A percentile compares a stretch with the other conserved stretches of the same genome.
Evolutionary conservation across 2,888 invertebrate genomes (phyloP).

Genomic region (Creontiades dilutus): DNA sequence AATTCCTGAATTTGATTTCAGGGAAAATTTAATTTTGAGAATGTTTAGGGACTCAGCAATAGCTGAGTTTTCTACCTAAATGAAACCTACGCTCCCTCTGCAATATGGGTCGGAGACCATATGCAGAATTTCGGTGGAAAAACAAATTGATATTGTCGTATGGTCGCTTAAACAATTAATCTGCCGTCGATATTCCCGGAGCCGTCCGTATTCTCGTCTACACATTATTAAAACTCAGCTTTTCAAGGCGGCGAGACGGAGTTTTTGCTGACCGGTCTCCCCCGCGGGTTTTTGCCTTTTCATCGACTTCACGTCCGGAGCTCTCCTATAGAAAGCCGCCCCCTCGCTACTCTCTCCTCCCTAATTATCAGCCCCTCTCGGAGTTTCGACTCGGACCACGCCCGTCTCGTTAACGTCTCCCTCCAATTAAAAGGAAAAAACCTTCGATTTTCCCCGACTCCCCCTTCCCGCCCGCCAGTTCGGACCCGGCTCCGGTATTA

Average conservation of each 20-base stretch:
- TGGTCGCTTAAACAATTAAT: too few species aligned
- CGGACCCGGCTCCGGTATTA: not conserved
- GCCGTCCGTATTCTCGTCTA: too few species aligned
- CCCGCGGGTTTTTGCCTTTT: not conserved
- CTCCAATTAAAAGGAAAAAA: constrained; percentile 36
- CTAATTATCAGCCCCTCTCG: constrained; percentile 18
- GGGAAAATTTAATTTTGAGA: too few species aligned
- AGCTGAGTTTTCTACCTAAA: too few species aligned
- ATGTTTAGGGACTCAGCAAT: too few species aligned
- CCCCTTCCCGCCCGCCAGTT: not conserved
- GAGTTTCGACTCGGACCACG: constrained; percentile 15
- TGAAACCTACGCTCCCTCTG: too few species aligned
- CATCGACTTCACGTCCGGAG: constrained; percentile 13
- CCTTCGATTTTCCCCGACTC: not conserved
- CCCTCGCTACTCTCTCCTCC: not conserved
- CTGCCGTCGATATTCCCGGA: too few species aligned
- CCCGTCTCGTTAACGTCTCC: constrained; percentile 42
- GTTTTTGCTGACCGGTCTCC: not conserved
- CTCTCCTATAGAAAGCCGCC: not conserved
- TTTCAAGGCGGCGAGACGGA: not conserved
- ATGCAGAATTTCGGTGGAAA: too few species aligned
- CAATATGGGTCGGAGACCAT: too few species aligned
- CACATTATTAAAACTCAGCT: not conserved
- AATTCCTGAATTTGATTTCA: too few species aligned
- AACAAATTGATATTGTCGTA: too few species aligned